phyloP scores from a whole-genome alignment of 2,888 invertebrate genomes.

The Tyria jacobaeae region DNA sequence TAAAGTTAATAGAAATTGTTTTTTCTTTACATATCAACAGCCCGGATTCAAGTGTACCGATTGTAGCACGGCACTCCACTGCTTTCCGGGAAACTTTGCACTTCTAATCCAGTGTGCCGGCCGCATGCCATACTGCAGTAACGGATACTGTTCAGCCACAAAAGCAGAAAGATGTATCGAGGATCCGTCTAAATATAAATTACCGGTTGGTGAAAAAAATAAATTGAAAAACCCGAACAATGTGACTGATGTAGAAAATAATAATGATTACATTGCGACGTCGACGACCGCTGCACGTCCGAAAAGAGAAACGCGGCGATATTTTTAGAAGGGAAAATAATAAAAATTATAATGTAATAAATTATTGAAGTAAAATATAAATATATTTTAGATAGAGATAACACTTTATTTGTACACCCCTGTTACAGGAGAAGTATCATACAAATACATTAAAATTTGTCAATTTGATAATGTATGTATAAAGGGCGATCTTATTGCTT shows the following conservation, averaged over 20 bases:
- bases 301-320: conserved; percentile 1
- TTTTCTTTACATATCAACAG: conserved; percentile 31
- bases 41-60: conserved; percentile 54
- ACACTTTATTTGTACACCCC: too few species aligned
- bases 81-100: conserved; percentile 52
- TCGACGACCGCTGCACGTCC: not conserved
- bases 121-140: conserved; percentile 50
- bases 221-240: not conserved
- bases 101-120: conserved; percentile 54
- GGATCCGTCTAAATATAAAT: conserved; percentile 14
- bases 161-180: conserved; percentile 45
- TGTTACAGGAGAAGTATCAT: too few species aligned
- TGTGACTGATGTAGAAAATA: not conserved
- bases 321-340: not conserved
- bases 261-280: not conserved
- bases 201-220: not conserved
- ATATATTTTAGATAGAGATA: not conserved
- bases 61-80: conserved; percentile 54
- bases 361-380: not conserved
- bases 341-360: not conserved
- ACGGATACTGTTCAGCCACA: conserved; percentile 51
- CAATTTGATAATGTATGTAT: too few species aligned
- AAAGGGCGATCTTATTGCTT: too few species aligned
- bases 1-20: not conserved
- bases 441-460: too few species aligned